Conservation (phyloP, 2,888 invertebrate genomes). For the Eupithecia pulchellata region DNA sequence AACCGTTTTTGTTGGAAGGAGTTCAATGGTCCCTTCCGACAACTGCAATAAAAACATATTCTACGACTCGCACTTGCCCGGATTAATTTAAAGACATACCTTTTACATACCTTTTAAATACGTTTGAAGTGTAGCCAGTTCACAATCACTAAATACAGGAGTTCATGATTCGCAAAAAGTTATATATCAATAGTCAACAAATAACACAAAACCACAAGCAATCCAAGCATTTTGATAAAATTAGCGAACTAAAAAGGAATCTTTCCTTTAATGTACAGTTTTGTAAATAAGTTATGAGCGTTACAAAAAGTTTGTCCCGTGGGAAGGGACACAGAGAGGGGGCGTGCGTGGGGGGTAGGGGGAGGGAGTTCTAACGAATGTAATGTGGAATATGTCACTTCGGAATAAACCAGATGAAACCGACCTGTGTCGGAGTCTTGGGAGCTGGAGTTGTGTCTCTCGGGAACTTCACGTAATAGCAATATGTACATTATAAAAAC, state of each 20-base stretch:
- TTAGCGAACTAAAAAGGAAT: conserved; percentile 16
- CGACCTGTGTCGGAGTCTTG: not conserved
- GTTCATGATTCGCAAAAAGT: not conserved
- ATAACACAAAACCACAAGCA: not conserved
- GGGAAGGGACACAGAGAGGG: conserved; percentile 9
- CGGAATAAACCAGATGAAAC: conserved; percentile 2
- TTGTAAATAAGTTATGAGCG: conserved; percentile 33
- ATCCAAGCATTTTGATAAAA: not conserved
- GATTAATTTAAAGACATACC: too few species aligned
- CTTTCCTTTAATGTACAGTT: conserved; percentile 20
- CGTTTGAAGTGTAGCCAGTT: too few species aligned
- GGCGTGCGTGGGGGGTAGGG: not conserved
- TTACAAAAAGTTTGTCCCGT: conserved; percentile 22
- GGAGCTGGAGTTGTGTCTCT: not conserved
- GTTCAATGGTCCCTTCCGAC: too few species aligned
- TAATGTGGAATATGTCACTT: not conserved
- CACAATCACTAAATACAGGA: not conserved
- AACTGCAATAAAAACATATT: too few species aligned
- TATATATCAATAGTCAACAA: not conserved
- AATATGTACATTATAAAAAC: too few species aligned
- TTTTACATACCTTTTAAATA: too few species aligned
- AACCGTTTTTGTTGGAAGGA: too few species aligned
- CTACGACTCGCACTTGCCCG: too few species aligned
- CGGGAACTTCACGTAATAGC: not conserved
- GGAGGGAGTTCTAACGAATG: not conserved